Percentiles rank a stretch among this genome's conserved stretches.
phyloP scores from a whole-genome alignment of 1,140 invertebrate genomes.

The Dendroctonus ponderosae region DNA sequence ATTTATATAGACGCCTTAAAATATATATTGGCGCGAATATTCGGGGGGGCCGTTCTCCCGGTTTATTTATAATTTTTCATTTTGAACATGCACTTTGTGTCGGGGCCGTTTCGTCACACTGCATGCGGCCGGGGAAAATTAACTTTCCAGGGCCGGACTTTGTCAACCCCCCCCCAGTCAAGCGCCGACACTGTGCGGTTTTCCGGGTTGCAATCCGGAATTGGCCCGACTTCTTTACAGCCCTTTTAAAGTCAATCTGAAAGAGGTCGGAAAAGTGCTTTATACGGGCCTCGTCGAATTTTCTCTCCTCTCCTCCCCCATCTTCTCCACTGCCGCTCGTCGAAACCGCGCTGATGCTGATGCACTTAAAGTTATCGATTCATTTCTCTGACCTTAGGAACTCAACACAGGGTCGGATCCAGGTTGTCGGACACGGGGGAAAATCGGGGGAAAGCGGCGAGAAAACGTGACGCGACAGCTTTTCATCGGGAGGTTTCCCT shows the following conservation, averaged over 20 bases:
- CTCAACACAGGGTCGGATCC: not conserved
- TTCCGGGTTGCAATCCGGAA: constrained; percentile 4
- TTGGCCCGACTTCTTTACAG: constrained; percentile 23
- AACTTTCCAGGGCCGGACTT: too few relatives aligned
- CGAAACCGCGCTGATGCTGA: constrained; percentile 29
- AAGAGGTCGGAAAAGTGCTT: constrained; percentile 31
- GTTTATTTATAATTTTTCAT: too few relatives aligned
- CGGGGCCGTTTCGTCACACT: too few relatives aligned
- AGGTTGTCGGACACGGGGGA: constrained; percentile 27
- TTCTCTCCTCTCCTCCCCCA: not conserved
- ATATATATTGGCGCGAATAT: too few relatives aligned
- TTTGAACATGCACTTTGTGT: too few relatives aligned
- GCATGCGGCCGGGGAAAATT: too few relatives aligned
- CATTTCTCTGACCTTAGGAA: constrained; percentile 26
- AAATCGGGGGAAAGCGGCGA: constrained; percentile 20
- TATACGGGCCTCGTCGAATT: constrained; percentile 15
- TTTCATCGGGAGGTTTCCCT: constrained; percentile 24
- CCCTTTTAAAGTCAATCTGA: constrained; percentile 24
- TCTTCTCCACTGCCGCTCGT: not conserved
- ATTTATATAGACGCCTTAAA: too few relatives aligned
- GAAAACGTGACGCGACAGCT: constrained; percentile 31
- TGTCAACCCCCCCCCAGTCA: too few relatives aligned
- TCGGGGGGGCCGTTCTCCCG: too few relatives aligned
- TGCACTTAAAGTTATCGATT: constrained; percentile 31
- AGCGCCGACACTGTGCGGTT: not conserved